Percentiles rank a stretch among this genome's conserved stretches.
Conservation (phyloP, 1,140 invertebrate genomes). For the Apis dorsata region DNA sequence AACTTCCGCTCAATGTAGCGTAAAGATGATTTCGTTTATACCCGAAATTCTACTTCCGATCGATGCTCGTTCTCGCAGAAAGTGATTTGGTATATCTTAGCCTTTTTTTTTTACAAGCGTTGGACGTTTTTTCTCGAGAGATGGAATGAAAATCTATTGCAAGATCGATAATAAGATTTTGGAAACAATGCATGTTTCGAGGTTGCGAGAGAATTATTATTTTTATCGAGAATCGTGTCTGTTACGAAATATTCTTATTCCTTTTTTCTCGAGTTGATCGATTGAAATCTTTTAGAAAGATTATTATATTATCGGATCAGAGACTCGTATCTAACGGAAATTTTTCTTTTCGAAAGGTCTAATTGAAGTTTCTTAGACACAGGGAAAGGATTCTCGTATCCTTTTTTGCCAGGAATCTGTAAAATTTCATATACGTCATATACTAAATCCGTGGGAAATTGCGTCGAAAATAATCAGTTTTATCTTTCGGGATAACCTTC, state of each 20-base stretch:
- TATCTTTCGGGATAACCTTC: background rate
- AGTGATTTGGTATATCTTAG: constrained; percentile 1
- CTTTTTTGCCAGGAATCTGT: constrained; percentile 3
- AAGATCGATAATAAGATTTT: too few relatives aligned
- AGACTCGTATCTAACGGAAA: too few relatives aligned
- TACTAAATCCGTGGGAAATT: constrained; percentile 5
- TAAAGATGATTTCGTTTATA: constrained; percentile 62
- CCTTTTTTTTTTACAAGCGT: background rate
- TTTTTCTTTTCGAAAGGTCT: background rate
- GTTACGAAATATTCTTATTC: too few relatives aligned
- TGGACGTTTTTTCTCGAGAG: background rate
- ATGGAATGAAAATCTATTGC: too few relatives aligned
- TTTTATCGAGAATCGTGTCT: too few relatives aligned
- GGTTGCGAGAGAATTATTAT: too few relatives aligned
- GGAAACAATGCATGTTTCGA: too few relatives aligned
- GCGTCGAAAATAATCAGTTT: constrained; percentile 10
- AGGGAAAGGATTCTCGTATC: background rate
- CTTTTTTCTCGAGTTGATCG: too few relatives aligned
- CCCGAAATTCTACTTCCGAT: constrained; percentile 41
- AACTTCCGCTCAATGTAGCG: constrained; percentile 64
- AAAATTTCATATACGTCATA: constrained; percentile 21
- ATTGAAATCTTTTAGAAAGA: background rate
- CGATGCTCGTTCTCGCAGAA: constrained; percentile 39
- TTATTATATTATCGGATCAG: background rate
- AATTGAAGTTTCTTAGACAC: background rate